These are phyloP conservation scores for Sesamia nonagrioides DNA, from an alignment of 1,140 invertebrate genomes.

Conservation along the genomic window DNA sequence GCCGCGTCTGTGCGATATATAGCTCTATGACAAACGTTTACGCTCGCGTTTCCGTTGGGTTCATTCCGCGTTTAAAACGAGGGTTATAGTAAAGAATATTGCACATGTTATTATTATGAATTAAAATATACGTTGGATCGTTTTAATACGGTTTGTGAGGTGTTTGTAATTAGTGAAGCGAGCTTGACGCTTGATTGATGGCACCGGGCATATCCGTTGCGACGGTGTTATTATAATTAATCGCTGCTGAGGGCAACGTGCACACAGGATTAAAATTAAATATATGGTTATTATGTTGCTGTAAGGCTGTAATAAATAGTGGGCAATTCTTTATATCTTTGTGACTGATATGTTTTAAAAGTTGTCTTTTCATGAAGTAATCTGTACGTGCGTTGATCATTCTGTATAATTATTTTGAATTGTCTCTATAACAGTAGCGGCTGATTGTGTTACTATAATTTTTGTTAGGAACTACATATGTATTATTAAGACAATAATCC, in stretches of 20 bases:
- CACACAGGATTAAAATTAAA: conserved; percentile 40
- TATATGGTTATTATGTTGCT: conserved; percentile 19
- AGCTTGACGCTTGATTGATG: conserved; percentile 59
- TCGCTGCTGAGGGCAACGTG: conserved; percentile 24
- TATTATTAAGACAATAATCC: too few relatives aligned
- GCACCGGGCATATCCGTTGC: conserved; percentile 39
- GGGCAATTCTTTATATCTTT: not conserved
- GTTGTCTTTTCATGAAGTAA: not conserved
- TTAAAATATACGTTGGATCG: conserved; percentile 56
- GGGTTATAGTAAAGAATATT: conserved; percentile 52
- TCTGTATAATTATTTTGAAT: not conserved
- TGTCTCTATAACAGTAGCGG: not conserved
- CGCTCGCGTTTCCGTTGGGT: conserved; percentile 57
- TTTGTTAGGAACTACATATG: too few relatives aligned
- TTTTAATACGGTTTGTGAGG: conserved; percentile 56
- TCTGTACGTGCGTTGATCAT: not conserved
- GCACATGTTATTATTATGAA: conserved; percentile 70
- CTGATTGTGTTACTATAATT: not conserved
- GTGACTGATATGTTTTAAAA: conserved; percentile 15
- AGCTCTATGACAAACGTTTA: conserved; percentile 59
- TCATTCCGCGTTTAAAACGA: conserved; percentile 43
- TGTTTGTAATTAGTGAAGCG: conserved; percentile 53
- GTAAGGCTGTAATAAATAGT: conserved; percentile 19
- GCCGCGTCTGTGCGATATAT: conserved; percentile 57
- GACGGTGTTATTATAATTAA: conserved; percentile 49